Percentiles rank a stretch among this genome's conserved stretches.
Evolutionary conservation across 2,888 invertebrate genomes (phyloP).

Genomic region (Xestia rhomboidea): DNA sequence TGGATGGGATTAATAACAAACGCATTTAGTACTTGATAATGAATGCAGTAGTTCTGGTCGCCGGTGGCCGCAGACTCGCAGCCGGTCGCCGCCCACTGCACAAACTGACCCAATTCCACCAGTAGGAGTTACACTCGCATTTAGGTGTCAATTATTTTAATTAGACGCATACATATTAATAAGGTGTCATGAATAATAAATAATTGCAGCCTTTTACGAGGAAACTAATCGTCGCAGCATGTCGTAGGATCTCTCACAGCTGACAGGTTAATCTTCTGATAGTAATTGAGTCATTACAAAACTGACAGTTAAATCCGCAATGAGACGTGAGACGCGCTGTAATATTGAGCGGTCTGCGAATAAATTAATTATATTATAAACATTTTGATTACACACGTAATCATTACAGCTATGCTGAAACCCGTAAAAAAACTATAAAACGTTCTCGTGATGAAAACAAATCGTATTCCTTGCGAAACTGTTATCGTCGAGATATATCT

Average conservation of each 20-base stretch:
- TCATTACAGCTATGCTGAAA: constrained; percentile 20
- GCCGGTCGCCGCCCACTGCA: constrained; percentile 68
- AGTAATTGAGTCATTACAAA: constrained; percentile 15
- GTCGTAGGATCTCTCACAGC: constrained; percentile 14
- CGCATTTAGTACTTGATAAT: constrained; percentile 1
- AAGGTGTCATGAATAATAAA: constrained; percentile 54
- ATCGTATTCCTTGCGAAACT: constrained; percentile 42
- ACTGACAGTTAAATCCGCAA: constrained; percentile 8
- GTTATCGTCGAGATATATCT: constrained; percentile 42
- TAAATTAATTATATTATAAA: constrained; percentile 25
- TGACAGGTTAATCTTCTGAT: constrained; percentile 25
- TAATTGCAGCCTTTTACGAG: constrained; percentile 45
- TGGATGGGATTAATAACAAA: constrained; percentile 9
- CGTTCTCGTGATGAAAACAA: constrained; percentile 37
- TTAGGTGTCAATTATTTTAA: constrained; percentile 59
- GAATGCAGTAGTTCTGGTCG: constrained; percentile 19
- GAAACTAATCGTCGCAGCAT: constrained; percentile 22
- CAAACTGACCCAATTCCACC: constrained; percentile 70
- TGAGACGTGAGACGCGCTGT: neutral
- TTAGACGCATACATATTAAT: constrained; percentile 62
- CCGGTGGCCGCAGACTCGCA: constrained; percentile 60
- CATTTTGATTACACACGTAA: constrained; percentile 29
- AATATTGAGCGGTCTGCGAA: constrained; percentile 2
- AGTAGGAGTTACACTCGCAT: constrained; percentile 67
- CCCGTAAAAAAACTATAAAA: constrained; percentile 42